Evolutionary conservation across 2,888 invertebrate species (phyloP), one percentile per base, ranked within the genome.

Genomic region (Melanotus villosus): DNA sequence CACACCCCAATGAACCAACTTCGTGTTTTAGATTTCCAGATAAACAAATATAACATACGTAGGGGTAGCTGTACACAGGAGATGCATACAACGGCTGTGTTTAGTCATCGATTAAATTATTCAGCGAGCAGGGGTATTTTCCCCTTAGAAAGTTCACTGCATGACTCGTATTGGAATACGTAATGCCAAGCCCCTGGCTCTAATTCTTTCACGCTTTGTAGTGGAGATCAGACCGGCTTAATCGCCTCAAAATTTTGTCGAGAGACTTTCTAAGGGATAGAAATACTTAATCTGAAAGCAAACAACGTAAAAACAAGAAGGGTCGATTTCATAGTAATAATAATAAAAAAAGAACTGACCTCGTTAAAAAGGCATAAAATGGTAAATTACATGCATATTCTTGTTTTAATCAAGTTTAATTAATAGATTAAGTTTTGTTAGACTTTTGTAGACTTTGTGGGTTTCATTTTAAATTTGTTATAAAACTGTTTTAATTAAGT

Each of bases 91-190:
- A 14, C 36, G 23, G 14, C 7, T n/a, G 38, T 65, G 59, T 60
- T 59, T 60, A 65, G 65, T 65, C 65, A 65, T 65, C 65, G 47
- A 38, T 18, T 65, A 58, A 65, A 65, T 65, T 65, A 65, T 65
- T 65, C 65, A 65, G 36, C 12, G n/a, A 58, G 38, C 18, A 23
- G 65, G n/a, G 47, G 19, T 41, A 19, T 34, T 57, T 47, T 36
- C 65, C 65, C 65, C 47, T 57, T 50, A 18, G 16, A 50, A 65
- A 65, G 34, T 65, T 65, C 16, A 30, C 16, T 58, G 36, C 58
- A 58, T 30, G 57, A 50, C 38, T 36, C 45, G 45, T 58, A 36
- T 52, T 65, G 9, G 50, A 65, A 50, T 65, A 47, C 47, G 50
- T 65, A 65, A 38, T 58, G 32, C 43, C 36, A 16, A 9, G 5